Conservation (phyloP, 1,140 invertebrate genomes). For the Aphelenchoides besseyi region DNA sequence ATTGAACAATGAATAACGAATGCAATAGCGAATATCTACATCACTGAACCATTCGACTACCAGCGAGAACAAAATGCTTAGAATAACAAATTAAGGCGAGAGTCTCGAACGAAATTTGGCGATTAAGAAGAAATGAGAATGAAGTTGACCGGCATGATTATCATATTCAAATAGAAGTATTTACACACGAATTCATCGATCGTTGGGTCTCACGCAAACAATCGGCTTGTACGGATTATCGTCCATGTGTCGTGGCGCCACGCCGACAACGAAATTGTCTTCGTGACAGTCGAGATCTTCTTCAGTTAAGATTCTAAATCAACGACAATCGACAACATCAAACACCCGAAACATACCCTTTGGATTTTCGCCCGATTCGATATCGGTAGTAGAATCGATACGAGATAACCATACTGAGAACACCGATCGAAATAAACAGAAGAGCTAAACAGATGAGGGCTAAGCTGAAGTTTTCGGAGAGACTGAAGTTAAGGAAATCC, state of each 20-base stretch:
- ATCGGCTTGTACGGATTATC: slow-evolving; percentile 11
- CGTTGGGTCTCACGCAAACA: background rate
- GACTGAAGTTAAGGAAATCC: slow-evolving; percentile 20
- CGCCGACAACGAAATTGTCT: slow-evolving; percentile 12
- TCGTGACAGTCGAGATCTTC: background rate
- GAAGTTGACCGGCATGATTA: too few species aligned
- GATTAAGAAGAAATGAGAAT: too few species aligned
- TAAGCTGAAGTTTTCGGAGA: slow-evolving; percentile 18
- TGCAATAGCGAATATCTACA: too few species aligned
- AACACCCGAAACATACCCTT: slow-evolving; percentile 27
- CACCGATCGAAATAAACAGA: background rate
- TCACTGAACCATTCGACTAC: too few species aligned
- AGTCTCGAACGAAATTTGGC: too few species aligned
- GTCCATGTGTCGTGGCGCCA: background rate
- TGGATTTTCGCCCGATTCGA: slow-evolving; percentile 20
- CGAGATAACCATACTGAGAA: slow-evolving; percentile 21
- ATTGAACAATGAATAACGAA: too few species aligned
- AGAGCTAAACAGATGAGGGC: slow-evolving; percentile 23
- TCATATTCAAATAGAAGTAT: background rate
- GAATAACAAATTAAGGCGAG: too few species aligned
- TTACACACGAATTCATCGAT: background rate
- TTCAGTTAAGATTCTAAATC: background rate
- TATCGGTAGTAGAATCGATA: slow-evolving; percentile 28
- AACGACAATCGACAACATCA: slow-evolving; percentile 5
- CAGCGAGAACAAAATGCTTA: too few species aligned